Conservation (phyloP, 2,888 invertebrate genomes). For the Chrysolina americana region DNA sequence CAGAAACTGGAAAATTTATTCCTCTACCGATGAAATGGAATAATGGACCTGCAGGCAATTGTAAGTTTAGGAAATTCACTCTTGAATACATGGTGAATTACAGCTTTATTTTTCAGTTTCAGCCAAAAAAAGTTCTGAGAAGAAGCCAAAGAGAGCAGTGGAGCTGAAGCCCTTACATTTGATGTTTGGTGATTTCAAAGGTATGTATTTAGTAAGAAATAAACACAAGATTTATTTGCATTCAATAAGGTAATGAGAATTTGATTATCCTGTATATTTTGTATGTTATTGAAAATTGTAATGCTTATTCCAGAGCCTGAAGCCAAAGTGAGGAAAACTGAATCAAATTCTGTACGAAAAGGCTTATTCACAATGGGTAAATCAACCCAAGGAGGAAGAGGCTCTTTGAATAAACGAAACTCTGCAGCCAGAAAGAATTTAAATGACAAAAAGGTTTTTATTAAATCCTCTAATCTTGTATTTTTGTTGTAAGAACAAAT, state of each 20-base stretch:
- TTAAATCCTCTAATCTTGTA: not conserved
- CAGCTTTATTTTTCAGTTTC: slow-evolving; percentile 7
- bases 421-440: slow-evolving; percentile 30
- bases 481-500: not conserved
- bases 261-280: not conserved
- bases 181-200: slow-evolving; percentile 31
- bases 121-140: slow-evolving; percentile 15
- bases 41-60: not conserved
- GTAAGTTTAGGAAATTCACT: slow-evolving; percentile 3
- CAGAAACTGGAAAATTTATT: slow-evolving; percentile 24
- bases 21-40: slow-evolving; percentile 24
- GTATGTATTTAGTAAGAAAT: slow-evolving; percentile 14
- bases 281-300: not conserved
- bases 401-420: slow-evolving; percentile 22
- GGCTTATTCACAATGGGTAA: slow-evolving; percentile 31
- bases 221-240: too few relatives aligned
- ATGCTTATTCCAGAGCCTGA: slow-evolving; percentile 21
- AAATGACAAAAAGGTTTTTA: slow-evolving; percentile 9
- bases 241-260: not conserved
- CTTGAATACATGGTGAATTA: not conserved
- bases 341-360: slow-evolving; percentile 38
- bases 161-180: slow-evolving; percentile 25
- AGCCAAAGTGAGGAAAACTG: slow-evolving; percentile 33
- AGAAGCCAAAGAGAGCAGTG: slow-evolving; percentile 20
- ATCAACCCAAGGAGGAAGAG: not conserved